Evolutionary conservation across 2,797 vertebrate genomes (phyloP).

Genomic region (Chromobotia macracanthus): DNA sequence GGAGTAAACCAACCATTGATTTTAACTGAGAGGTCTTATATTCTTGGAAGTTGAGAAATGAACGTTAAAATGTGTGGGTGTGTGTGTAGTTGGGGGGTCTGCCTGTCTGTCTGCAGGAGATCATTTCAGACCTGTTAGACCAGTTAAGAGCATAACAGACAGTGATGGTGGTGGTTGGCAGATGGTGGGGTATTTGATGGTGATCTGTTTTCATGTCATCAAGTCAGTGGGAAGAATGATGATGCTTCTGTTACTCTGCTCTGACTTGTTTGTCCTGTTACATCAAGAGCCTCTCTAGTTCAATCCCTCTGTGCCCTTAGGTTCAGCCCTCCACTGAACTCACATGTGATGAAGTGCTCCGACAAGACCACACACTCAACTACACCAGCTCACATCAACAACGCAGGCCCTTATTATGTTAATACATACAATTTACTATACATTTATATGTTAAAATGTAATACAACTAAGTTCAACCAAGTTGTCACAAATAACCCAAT

Average conservation of each 20-base stretch:
- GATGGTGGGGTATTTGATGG: conserved; percentile 3
- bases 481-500: too few relatives aligned
- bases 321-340: conserved; percentile 16
- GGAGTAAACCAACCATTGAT: too few relatives aligned
- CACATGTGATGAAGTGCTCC: conserved; percentile 13
- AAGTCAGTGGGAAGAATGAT: conserved; percentile 20
- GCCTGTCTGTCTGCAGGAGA: conserved; percentile 1
- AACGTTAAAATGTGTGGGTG: neutral
- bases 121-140: conserved; percentile 15
- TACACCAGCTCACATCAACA: conserved; percentile 2
- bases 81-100: conserved; percentile 1
- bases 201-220: conserved; percentile 41
- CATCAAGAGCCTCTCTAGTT: conserved; percentile 34
- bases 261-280: conserved; percentile 40
- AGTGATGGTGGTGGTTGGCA: conserved; percentile 14
- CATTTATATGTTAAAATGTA: too few relatives aligned
- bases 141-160: conserved; percentile 3
- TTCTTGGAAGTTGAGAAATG: neutral
- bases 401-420: neutral
- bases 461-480: too few relatives aligned
- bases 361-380: conserved; percentile 19
- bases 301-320: conserved; percentile 1
- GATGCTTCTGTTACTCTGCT: conserved; percentile 36
- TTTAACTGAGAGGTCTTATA: neutral
- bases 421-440: neutral